These are phyloP conservation scores for Dolichoris vasculosae DNA, from an alignment of 1,140 invertebrate species.

Conservation along the genomic window DNA sequence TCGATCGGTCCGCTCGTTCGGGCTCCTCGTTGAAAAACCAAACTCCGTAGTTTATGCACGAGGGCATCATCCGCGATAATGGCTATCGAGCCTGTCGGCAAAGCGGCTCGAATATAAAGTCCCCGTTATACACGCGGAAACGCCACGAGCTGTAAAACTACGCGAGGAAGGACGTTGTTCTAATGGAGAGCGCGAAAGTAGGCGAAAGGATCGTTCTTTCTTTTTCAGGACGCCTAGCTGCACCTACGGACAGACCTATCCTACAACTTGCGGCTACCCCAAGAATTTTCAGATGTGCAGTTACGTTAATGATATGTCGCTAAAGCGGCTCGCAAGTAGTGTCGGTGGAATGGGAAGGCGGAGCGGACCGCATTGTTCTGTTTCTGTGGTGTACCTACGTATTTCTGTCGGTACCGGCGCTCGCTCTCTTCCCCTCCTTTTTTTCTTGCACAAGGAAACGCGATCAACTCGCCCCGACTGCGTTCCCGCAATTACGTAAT, in stretches of 20 bases:
- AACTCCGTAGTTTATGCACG: neutral
- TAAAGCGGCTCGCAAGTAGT: neutral
- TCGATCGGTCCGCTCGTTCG: no score
- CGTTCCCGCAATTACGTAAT: conserved; percentile 28
- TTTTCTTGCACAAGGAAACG: neutral
- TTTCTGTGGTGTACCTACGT: neutral
- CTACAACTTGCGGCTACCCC: neutral
- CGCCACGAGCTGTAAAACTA: neutral
- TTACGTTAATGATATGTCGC: conserved; percentile 37
- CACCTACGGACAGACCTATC: neutral
- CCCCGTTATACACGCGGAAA: neutral
- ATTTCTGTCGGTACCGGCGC: neutral
- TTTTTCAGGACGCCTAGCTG: neutral
- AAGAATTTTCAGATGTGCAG: conserved; percentile 19
- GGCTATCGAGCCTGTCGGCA: no score
- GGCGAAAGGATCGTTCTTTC: neutral
- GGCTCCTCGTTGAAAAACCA: neutral
- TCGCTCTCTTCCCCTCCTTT: neutral
- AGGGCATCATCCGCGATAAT: neutral
- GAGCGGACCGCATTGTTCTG: neutral
- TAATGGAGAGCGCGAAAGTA: conserved; percentile 14
- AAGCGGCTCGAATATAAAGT: neutral
- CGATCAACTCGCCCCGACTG: neutral
- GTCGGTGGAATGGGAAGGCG: neutral
- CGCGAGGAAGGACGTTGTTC: neutral